Conservation (phyloP, 1,140 invertebrate species). For the Diuraphis noxia region DNA sequence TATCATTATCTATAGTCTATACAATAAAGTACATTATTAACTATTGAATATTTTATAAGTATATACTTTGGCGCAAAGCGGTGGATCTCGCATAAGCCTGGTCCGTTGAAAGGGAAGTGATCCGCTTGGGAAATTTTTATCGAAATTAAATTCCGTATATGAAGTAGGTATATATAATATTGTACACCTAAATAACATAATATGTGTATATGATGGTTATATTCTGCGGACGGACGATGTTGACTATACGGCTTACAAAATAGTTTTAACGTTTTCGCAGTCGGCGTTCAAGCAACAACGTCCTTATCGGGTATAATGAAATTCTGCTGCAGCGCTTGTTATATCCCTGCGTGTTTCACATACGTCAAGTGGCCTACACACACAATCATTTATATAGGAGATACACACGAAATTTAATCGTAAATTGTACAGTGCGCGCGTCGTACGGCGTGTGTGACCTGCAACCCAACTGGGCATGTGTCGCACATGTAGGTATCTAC, state of each 20-base stretch:
- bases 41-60: neutral
- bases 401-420: neutral
- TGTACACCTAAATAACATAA: too few species aligned
- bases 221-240: neutral
- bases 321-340: neutral
- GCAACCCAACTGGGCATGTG: too few species aligned
- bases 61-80: neutral
- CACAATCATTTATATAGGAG: neutral
- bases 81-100: neutral
- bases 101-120: neutral
- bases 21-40: too few species aligned
- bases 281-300: neutral
- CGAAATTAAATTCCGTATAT: constrained; percentile 8
- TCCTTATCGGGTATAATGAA: constrained; percentile 19
- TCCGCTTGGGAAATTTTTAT: neutral
- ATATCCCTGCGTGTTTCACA: constrained; percentile 4
- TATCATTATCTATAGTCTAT: too few species aligned
- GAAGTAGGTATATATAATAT: neutral
- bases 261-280: constrained; percentile 10
- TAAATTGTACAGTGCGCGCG: neutral
- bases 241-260: neutral
- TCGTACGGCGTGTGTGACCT: neutral
- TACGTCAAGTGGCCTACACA: neutral
- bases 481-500: neutral
- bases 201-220: neutral